Evolutionary conservation across 1,140 invertebrate genomes (phyloP).

Genomic region (Antheraea pernyi): DNA sequence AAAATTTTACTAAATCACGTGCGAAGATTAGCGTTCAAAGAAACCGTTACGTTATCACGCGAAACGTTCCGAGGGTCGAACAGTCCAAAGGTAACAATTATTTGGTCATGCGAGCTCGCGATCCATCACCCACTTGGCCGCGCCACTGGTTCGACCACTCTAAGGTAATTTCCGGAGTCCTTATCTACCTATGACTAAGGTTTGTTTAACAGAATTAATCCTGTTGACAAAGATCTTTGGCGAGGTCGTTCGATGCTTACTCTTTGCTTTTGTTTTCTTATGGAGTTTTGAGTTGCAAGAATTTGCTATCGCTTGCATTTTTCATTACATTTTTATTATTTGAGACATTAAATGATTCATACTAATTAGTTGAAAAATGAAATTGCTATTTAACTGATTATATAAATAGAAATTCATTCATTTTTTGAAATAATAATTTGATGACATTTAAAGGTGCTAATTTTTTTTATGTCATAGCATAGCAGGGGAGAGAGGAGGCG

Average conservation of each 20-base stretch:
- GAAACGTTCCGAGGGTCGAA: slow-evolving; percentile 34
- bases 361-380: too few species aligned
- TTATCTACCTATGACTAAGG: slow-evolving; percentile 63
- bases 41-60: slow-evolving; percentile 48
- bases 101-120: slow-evolving; percentile 65
- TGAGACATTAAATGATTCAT: not conserved
- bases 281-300: not conserved
- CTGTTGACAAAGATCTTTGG: slow-evolving; percentile 59
- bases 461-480: too few species aligned
- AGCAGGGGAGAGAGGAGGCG: too few species aligned
- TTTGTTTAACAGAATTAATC: slow-evolving; percentile 73
- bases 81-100: slow-evolving; percentile 70
- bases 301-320: not conserved
- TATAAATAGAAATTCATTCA: too few species aligned
- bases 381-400: too few species aligned
- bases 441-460: too few species aligned
- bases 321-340: not conserved
- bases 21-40: slow-evolving; percentile 41
- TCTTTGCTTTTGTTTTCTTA: slow-evolving; percentile 19
- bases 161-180: slow-evolving; percentile 72
- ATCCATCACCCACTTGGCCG: slow-evolving; percentile 69
- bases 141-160: slow-evolving; percentile 60
- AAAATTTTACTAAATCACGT: not conserved
- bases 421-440: too few species aligned
- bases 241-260: slow-evolving; percentile 29